Conservation (phyloP, 1,140 invertebrate species). For the Drosophila funebris region DNA sequence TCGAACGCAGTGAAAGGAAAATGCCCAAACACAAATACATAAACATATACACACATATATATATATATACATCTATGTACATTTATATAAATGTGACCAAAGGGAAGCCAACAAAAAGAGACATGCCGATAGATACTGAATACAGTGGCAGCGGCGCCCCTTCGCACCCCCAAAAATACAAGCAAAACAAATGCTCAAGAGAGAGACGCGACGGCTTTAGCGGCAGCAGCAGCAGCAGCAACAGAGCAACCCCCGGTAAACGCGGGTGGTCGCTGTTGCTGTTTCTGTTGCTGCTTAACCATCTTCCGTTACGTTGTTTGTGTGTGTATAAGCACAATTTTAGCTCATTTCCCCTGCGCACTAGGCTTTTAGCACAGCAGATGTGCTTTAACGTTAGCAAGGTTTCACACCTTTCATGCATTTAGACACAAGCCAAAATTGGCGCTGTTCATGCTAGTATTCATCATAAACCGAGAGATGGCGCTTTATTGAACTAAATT, state of each 20-base stretch:
- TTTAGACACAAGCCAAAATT: slow-evolving; percentile 15
- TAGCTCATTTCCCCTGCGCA: slow-evolving; percentile 20
- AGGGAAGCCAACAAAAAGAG: slow-evolving; percentile 72
- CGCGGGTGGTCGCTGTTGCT: slow-evolving; percentile 23
- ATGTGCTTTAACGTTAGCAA: not conserved
- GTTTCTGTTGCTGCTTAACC: slow-evolving; percentile 10
- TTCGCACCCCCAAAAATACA: slow-evolving; percentile 39
- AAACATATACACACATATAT: not conserved
- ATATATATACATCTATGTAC: not conserved
- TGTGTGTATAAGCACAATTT: not conserved
- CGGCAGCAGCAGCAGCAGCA: slow-evolving; percentile 10
- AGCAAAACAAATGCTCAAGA: slow-evolving; percentile 52
- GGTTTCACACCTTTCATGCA: not conserved
- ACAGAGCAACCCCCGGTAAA: slow-evolving; percentile 44
- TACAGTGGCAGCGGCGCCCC: slow-evolving; percentile 26
- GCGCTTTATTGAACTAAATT: slow-evolving; percentile 1
- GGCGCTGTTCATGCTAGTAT: not conserved
- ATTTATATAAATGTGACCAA: slow-evolving; percentile 55
- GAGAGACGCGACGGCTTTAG: slow-evolving; percentile 16
- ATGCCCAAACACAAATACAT: slow-evolving; percentile 7
- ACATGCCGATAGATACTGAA: slow-evolving; percentile 73
- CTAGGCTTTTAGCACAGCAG: slow-evolving; percentile 25
- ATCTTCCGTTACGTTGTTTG: slow-evolving; percentile 12
- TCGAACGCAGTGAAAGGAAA: slow-evolving; percentile 53
- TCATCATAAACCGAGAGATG: not conserved